These are phyloP conservation scores for Cettia cetti DNA, from an alignment of 2,113 vertebrate species.

Conservation along the genomic window DNA sequence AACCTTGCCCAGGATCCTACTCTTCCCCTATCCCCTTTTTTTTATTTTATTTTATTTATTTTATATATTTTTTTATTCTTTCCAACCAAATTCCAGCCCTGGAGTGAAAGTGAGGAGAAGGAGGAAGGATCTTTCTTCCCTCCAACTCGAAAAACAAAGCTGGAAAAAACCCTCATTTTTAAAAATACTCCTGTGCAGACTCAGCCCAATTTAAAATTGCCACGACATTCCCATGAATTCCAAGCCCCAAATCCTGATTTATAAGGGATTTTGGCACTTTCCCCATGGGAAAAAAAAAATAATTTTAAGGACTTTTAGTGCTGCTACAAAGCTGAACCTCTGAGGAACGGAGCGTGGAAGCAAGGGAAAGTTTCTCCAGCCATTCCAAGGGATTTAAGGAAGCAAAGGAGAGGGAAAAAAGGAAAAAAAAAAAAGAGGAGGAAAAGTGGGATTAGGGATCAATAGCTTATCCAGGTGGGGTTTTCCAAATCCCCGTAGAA, in stretches of 20 bases:
- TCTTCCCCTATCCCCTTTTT: not conserved
- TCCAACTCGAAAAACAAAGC: not conserved
- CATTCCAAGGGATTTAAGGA: not conserved
- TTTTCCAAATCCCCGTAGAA: not conserved
- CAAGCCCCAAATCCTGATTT: not conserved
- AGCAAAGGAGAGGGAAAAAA: not conserved
- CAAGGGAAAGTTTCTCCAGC: not conserved
- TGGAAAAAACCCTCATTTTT: slow-evolving; percentile 8
- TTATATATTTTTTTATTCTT: not conserved
- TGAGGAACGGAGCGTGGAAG: not conserved
- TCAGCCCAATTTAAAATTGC: slow-evolving; percentile 41
- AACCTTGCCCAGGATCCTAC: not conserved
- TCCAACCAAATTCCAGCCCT: not conserved
- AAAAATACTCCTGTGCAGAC: not conserved
- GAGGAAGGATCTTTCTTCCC: not conserved
- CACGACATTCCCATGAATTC: not conserved
- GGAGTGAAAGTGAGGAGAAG: not conserved
- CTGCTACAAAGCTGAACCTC: not conserved
- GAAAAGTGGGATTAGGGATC: not conserved
- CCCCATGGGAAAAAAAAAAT: not conserved
- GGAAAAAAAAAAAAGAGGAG: not conserved
- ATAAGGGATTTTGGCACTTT: slow-evolving; percentile 9
- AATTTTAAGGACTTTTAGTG: not conserved
- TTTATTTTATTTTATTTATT: no score
- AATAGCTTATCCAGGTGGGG: slow-evolving; percentile 38